These are phyloP conservation scores for Sialis lutaria DNA, from an alignment of 2,888 invertebrate species.

Conservation along the genomic window DNA sequence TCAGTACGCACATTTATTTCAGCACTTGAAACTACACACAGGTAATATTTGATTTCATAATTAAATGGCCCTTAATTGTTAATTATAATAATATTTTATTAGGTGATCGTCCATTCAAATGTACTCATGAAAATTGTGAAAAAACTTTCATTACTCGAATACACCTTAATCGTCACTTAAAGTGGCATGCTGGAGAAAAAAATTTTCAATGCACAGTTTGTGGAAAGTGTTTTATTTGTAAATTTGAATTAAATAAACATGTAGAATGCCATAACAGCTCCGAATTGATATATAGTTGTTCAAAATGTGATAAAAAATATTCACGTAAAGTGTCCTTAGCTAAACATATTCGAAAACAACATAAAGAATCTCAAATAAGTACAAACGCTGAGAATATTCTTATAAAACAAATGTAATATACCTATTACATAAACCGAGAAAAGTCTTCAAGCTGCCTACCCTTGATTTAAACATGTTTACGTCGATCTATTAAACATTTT, in stretches of 20 bases:
- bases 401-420: no score
- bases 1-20: neutral
- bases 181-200: neutral
- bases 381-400: no score
- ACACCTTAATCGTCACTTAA: neutral
- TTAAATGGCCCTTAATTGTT: neutral
- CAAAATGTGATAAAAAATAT: neutral
- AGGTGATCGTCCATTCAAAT: slow-evolving; percentile 1
- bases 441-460: no score
- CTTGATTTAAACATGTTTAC: no score
- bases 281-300: neutral
- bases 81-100: neutral
- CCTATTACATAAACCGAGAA: no score
- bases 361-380: neutral
- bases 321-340: neutral
- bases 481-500: no score
- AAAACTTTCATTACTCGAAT: neutral
- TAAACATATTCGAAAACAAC: neutral
- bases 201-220: neutral
- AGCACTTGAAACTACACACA: neutral
- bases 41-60: neutral
- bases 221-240: slow-evolving; percentile 1
- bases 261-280: neutral
- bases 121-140: neutral
- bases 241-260: slow-evolving; percentile 1